Conservation (phyloP, 2,888 invertebrate genomes). For the Holacanthella duospinosa region DNA sequence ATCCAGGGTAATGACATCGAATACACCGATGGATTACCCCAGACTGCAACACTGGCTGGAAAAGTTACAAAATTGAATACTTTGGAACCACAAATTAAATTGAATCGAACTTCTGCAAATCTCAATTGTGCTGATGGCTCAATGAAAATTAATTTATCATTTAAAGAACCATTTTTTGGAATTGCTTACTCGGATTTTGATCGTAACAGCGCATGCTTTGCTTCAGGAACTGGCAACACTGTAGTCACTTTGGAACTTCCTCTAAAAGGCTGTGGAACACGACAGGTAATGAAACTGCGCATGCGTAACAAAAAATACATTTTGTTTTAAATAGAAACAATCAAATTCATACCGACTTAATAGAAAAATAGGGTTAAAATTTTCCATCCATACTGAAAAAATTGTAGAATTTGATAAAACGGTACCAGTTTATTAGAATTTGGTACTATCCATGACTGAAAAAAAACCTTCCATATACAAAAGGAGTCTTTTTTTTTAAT, state of each 20-base stretch:
- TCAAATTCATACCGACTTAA: too few relatives aligned
- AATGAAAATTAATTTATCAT: conserved; percentile 58
- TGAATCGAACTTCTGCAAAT: conserved; percentile 77
- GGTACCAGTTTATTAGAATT: too few relatives aligned
- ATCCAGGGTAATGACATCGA: conserved; percentile 77
- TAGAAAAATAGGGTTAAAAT: too few relatives aligned
- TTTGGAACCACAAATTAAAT: conserved; percentile 70
- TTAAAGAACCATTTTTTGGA: conserved; percentile 83
- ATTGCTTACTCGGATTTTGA: conserved; percentile 86
- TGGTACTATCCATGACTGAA: too few relatives aligned
- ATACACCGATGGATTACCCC: conserved; percentile 67
- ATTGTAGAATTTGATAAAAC: too few relatives aligned
- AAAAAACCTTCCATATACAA: not conserved
- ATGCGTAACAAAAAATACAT: too few relatives aligned
- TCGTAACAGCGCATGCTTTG: conserved; percentile 76
- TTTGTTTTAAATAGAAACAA: too few relatives aligned
- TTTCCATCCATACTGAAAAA: too few relatives aligned
- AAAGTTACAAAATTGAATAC: conserved; percentile 79
- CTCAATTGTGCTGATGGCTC: conserved; percentile 84
- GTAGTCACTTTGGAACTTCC: conserved; percentile 75
- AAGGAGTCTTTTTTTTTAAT: not conserved
- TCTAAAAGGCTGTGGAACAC: conserved; percentile 59
- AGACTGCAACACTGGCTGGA: conserved; percentile 74
- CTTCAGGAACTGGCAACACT: conserved; percentile 68
- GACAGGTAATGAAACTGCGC: conserved; percentile 63